These are phyloP conservation scores for Urosaurus nigricauda DNA, from an alignment of 2,797 vertebrate genomes.

Conservation along the genomic window DNA sequence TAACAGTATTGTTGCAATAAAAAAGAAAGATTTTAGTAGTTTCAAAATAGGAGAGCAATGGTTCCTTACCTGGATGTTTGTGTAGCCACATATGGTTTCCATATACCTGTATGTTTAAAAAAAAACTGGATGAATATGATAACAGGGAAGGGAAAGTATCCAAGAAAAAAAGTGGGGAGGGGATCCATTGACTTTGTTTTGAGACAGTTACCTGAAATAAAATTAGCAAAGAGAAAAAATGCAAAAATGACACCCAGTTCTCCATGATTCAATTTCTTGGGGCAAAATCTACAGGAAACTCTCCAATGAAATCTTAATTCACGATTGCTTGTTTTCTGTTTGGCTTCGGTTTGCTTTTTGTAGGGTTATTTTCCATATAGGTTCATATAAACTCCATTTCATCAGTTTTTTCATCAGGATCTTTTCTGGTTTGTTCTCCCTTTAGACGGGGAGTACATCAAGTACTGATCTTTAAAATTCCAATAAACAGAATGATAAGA, in stretches of 20 bases:
- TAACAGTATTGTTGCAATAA: rapidly evolving
- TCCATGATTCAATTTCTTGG: slow-evolving; percentile 61
- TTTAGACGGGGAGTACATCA: slow-evolving; percentile 41
- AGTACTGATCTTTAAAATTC: slow-evolving; percentile 26
- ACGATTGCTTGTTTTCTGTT: slow-evolving; percentile 4
- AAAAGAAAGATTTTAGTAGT: background rate
- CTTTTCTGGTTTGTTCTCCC: background rate
- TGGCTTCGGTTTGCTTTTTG: slow-evolving; percentile 4
- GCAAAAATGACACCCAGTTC: slow-evolving; percentile 15
- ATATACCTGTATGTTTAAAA: slow-evolving; percentile 73
- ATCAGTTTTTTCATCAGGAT: background rate
- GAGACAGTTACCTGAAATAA: slow-evolving; percentile 74
- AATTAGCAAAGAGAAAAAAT: slow-evolving; percentile 68
- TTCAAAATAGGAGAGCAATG: background rate
- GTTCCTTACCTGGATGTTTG: slow-evolving; percentile 80
- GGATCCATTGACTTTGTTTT: rapidly evolving
- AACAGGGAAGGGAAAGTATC: background rate
- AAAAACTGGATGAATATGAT: slow-evolving; percentile 5
- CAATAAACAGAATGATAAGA: rapidly evolving
- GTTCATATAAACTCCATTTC: slow-evolving; percentile 20
- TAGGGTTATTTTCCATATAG: slow-evolving; percentile 44
- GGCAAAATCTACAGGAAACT: background rate
- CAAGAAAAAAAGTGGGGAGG: background rate
- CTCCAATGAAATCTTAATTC: slow-evolving; percentile 3
- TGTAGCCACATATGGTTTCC: slow-evolving; percentile 62